Conservation (phyloP, 2,888 invertebrate species). For the Vannuccia rotundouncinata region DNA sequence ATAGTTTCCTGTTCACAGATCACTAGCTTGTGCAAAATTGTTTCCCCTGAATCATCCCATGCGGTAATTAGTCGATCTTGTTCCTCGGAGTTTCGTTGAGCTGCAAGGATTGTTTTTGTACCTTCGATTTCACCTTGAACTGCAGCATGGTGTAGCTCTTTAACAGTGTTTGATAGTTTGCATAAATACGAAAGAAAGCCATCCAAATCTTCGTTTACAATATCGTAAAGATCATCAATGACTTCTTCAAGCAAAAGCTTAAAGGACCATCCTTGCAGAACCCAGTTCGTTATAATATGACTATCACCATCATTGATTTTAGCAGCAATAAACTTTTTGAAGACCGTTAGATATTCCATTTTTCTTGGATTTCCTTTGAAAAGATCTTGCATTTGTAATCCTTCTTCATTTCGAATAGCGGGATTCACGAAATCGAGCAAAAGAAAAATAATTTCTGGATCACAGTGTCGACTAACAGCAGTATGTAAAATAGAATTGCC, state of each 20-base stretch:
- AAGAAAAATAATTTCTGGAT: neutral
- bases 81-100: neutral
- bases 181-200: neutral
- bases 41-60: neutral
- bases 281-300: neutral
- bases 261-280: neutral
- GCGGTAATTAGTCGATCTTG: neutral
- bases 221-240: neutral
- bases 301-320: neutral
- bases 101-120: neutral
- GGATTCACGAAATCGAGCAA: neutral
- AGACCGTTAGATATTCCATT: neutral
- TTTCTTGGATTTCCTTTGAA: neutral
- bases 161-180: neutral
- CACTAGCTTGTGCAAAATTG: neutral
- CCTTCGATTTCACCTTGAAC: neutral
- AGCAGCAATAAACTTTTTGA: neutral
- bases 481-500: neutral
- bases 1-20: neutral
- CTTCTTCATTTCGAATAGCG: constrained; percentile 12
- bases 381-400: neutral
- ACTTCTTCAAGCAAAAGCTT: neutral
- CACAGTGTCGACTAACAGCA: neutral
- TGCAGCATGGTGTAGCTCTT: neutral
- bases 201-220: constrained; percentile 5